phyloP scores from a whole-genome alignment of 2,888 invertebrate genomes.

The Acrobasis consociella region DNA sequence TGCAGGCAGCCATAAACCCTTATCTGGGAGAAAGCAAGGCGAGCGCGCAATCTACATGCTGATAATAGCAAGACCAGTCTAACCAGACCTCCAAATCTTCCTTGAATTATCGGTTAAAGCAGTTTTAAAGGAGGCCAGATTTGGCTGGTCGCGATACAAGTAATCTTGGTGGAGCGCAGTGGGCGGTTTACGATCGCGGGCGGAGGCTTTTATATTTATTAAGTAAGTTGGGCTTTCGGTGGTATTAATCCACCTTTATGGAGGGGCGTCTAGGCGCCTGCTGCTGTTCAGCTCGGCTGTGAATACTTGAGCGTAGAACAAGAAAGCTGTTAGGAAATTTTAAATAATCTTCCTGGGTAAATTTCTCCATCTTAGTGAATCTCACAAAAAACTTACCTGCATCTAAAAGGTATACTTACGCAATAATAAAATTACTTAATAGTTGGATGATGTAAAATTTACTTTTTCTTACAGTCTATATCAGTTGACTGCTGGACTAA shows the following conservation, averaged over 20 bases:
- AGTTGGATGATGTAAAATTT: too few species aligned
- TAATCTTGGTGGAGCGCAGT: constrained; percentile 78
- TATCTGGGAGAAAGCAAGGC: constrained; percentile 78
- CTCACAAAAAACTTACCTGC: too few species aligned
- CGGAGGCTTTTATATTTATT: constrained; percentile 83
- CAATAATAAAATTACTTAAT: too few species aligned
- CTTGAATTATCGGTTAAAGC: constrained; percentile 35
- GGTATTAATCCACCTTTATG: constrained; percentile 82
- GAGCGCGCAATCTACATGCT: constrained; percentile 80
- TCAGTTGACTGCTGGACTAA: too few species aligned
- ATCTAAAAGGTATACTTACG: too few species aligned
- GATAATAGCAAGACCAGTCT: constrained; percentile 70
- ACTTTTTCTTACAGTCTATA: too few species aligned
- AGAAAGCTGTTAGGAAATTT: background rate
- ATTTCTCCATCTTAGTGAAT: background rate
- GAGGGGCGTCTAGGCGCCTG: constrained; percentile 70
- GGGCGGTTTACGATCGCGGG: constrained; percentile 78
- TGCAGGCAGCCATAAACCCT: constrained; percentile 72
- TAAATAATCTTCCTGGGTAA: background rate
- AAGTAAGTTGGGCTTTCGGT: constrained; percentile 83
- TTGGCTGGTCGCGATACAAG: constrained; percentile 68
- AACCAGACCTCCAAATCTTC: constrained; percentile 50
- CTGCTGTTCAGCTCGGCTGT: constrained; percentile 27
- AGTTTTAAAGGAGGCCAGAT: constrained; percentile 44
- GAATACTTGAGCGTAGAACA: constrained; percentile 19